Evolutionary conservation across 1,140 invertebrate species (phyloP).

Genomic region (Drosophila athabasca): DNA sequence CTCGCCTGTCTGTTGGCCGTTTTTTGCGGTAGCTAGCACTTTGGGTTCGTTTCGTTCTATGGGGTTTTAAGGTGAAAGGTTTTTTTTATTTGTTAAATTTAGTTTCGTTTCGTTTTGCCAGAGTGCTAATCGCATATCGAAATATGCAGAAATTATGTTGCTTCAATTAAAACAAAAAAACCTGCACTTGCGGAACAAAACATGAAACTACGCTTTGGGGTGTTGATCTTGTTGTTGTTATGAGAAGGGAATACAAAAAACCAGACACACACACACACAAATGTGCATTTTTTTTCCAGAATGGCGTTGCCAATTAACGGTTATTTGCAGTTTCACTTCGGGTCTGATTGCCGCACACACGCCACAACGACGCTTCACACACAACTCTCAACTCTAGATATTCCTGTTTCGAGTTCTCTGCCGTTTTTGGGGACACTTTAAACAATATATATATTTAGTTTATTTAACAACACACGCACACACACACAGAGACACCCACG

Average conservation of each 20-base stretch:
- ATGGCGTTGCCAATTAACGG: slow-evolving; percentile 23
- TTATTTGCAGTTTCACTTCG: slow-evolving; percentile 34
- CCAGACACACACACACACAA: slow-evolving; percentile 4
- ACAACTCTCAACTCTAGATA: no score
- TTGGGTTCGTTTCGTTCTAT: slow-evolving; percentile 49
- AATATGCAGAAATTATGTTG: no score
- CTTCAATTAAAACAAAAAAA: no score
- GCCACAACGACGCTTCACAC: neutral
- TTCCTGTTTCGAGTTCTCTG: slow-evolving; percentile 9
- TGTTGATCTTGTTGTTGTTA: slow-evolving; percentile 1
- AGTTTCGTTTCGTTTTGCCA: no score
- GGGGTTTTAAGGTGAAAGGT: slow-evolving; percentile 68
- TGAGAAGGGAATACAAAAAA: slow-evolving; percentile 20
- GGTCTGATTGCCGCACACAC: slow-evolving; percentile 19
- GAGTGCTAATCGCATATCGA: no score
- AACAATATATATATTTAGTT: slow-evolving; percentile 11
- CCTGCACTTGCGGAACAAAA: no score
- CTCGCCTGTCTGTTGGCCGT: slow-evolving; percentile 6
- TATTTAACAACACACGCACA: slow-evolving; percentile 26
- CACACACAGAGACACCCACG: slow-evolving; percentile 38
- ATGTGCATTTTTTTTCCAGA: slow-evolving; percentile 15
- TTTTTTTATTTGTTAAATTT: slow-evolving; percentile 42
- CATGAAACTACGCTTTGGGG: no score
- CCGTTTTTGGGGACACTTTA: slow-evolving; percentile 20
- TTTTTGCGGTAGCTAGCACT: slow-evolving; percentile 44